phyloP scores from a whole-genome alignment of 2,113 vertebrate genomes.

The Platysternon megacephalum region DNA sequence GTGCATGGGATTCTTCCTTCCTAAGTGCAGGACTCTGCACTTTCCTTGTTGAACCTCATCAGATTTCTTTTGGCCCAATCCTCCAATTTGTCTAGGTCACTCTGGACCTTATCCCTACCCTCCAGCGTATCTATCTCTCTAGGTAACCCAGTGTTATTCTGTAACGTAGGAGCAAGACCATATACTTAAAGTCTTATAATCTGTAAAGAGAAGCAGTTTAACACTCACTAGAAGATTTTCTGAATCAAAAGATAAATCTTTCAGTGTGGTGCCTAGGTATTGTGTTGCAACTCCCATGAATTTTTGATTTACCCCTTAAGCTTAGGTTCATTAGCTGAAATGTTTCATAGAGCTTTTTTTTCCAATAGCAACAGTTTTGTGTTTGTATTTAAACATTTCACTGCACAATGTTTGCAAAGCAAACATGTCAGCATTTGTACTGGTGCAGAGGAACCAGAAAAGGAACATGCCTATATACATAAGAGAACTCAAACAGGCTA shows the following conservation, averaged over 20 bases:
- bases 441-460: not conserved
- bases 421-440: not conserved
- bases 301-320: not conserved
- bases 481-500: not conserved
- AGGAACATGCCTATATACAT: not conserved
- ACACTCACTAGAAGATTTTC: too few species aligned
- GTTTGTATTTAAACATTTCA: not conserved
- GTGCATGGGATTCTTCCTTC: too few species aligned
- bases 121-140: too few species aligned
- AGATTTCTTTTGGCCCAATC: too few species aligned
- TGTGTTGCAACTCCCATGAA: not conserved
- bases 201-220: not conserved
- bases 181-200: not conserved
- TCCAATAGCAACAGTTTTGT: not conserved
- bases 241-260: not conserved
- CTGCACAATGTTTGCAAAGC: not conserved
- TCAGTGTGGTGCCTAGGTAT: not conserved
- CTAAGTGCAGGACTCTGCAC: too few species aligned
- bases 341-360: not conserved
- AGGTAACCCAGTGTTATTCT: not conserved
- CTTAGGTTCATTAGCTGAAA: not conserved
- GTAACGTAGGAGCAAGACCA: not conserved
- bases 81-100: too few species aligned
- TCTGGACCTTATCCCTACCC: too few species aligned
- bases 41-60: too few species aligned